Percentiles rank a stretch among this genome's conserved stretches.
These are phyloP conservation scores for Drosophila kambysellisi DNA, from an alignment of 2,888 invertebrate species.

Conservation along the genomic window DNA sequence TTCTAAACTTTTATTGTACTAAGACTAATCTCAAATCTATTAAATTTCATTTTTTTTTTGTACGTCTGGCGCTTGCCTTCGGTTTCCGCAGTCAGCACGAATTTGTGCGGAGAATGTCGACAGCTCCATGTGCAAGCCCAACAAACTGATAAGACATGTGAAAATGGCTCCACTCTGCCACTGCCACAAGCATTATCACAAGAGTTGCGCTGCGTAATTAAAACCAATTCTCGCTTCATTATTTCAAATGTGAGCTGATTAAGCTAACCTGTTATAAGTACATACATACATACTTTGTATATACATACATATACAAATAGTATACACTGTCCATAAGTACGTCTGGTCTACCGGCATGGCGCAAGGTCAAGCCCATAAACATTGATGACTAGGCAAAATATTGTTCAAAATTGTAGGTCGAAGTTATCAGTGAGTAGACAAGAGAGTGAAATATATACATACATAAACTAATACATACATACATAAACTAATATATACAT, in stretches of 20 bases:
- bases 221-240: slow-evolving; percentile 35
- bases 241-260: slow-evolving; percentile 46
- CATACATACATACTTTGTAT: neutral
- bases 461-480: neutral
- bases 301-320: neutral
- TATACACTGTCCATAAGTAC: slow-evolving; percentile 22
- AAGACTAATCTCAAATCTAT: neutral
- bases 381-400: slow-evolving; percentile 76
- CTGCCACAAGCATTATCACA: slow-evolving; percentile 10
- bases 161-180: neutral
- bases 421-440: slow-evolving; percentile 55
- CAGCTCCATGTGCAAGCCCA: neutral
- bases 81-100: neutral
- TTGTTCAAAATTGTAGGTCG: slow-evolving; percentile 52
- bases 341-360: slow-evolving; percentile 46
- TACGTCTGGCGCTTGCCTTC: neutral
- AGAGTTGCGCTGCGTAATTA: slow-evolving; percentile 23
- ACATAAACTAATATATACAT: neutral
- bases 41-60: neutral
- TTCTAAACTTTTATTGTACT: neutral
- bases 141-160: slow-evolving; percentile 35
- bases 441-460: slow-evolving; percentile 34
- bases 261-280: slow-evolving; percentile 20
- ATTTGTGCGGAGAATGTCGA: neutral
- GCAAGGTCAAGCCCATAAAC: slow-evolving; percentile 78